Evolutionary conservation across 2,797 vertebrate species (phyloP), one percentile per base, ranked within the genome.

Genomic region (Aquila chrysaetos): DNA sequence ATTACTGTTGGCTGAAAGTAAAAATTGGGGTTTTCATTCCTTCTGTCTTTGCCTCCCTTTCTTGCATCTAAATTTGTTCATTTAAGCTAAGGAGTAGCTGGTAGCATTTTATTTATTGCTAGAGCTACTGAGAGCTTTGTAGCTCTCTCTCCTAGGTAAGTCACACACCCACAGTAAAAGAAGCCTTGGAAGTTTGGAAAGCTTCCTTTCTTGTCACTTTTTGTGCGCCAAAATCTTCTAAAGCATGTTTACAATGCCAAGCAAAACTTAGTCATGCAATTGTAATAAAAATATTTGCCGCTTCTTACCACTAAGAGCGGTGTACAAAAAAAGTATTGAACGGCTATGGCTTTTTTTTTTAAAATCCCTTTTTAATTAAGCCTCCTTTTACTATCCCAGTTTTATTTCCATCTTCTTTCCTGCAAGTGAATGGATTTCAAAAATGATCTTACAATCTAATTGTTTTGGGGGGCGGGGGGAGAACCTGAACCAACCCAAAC

Each of bases 381-480:
- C 19, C 6, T 16, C 7, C 18, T 65, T 53, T 75, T 72, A 49
- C 27, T 56, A 6, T 44, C 20, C n/a, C 23, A 35, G 31, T 72
- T 92, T 72, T 68, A 43, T 56, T 92, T 75, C n/a, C 6, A 18
- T 82, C n/a, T 78, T 78, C 65, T 57, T 87, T 41, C 18, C 25
- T 85, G 57, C 48, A 64, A 60, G 56, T 63, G 19, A 13, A 37
- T 82, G 18, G 20, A 51, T n/a, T 93, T 46, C 4, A 46, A 83
- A 68, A 56, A 15, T 31, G 59, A 46, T 28, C 10, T 85, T 56
- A 22, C 6, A 51, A 2, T 65, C 6, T 69, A 8, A 35, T 81
- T 73, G 11, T 9, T 35, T 12, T 1, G 12, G 16, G 2, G 2
- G 20, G 2, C 1, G 8, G 13, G 5, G 3, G 10, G 15, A 27